Base-by-base conservation (phyloP, 2,113 vertebrate genomes). In the Vulpes lagopus region DNA sequence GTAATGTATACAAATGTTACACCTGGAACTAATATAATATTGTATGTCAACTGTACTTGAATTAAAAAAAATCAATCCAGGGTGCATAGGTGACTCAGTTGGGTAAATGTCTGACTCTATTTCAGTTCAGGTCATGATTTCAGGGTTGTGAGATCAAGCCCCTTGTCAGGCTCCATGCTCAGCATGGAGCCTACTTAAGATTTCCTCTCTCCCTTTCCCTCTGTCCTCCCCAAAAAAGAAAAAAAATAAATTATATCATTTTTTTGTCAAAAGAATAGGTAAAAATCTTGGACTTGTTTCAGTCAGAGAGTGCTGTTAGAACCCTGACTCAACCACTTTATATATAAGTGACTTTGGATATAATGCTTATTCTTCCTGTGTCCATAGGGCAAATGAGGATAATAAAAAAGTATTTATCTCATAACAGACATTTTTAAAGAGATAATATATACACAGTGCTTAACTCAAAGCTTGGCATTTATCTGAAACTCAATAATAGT, bases 331-430 rank as follows among this genome's bases (percentile, higher is more conserved):
- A 55, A 59, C 11, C 15, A 64, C 53, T 43, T 95, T 71, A 65
- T 15, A 73, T 38, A 78, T 71, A n/a, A 51, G 38, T 64, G 25
- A 85, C 10, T 95, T 86, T 32, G 9, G 15, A 3, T 55, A 3
- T 71, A 59, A 62, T 82, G 55, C 23, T 83, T 83, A 62, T 83
- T 94, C 95, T 79, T 15, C 82, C 73, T 91, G 25, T 81, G 27
- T 64, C 64, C 85, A 89, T 30, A 51, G 27, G 65, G 22, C 82
- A 76, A 86, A 81, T 53, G 8, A 71, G 25, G 32, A 76, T 15
- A 69, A 67, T 76, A 62, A 93, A 79, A 76, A 82, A 93, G 27
- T 43, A 57, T 55, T 53, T 14, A 71, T 73, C 8, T 83, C 69
- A 62, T 55, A 62, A 55, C 0, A 10, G 14, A 11, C 9, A 30